These are phyloP conservation scores for Falco concolor DNA, from an alignment of 2,797 vertebrate genomes.

Conservation along the genomic window DNA sequence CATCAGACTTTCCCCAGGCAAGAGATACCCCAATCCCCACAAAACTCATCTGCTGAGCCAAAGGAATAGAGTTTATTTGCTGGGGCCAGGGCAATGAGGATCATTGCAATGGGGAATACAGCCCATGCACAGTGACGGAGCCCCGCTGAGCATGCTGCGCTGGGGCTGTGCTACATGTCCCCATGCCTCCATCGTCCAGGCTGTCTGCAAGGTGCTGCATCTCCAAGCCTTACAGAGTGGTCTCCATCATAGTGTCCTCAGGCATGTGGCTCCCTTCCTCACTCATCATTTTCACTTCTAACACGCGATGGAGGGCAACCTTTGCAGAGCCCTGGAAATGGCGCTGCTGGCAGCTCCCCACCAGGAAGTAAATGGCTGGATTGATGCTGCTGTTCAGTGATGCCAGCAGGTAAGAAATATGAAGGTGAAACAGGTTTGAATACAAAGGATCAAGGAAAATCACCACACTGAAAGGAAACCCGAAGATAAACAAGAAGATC, in stretches of 20 bases:
- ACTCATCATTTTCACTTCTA: constrained; percentile 5
- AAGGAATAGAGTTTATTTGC: background rate
- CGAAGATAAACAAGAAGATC: constrained; percentile 27
- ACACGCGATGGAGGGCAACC: constrained; percentile 1
- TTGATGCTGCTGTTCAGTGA: constrained; percentile 61
- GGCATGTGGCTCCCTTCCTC: background rate
- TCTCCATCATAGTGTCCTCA: background rate
- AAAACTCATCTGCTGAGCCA: background rate
- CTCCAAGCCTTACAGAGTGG: background rate
- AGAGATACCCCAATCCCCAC: background rate
- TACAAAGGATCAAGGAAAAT: background rate
- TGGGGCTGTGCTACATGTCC: background rate
- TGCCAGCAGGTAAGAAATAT: background rate
- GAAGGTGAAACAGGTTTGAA: too few relatives aligned
- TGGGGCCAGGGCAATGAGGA: rapidly evolving
- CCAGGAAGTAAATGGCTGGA: constrained; percentile 64
- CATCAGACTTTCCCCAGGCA: background rate
- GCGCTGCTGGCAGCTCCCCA: constrained; percentile 53
- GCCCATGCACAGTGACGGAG: rapidly evolving
- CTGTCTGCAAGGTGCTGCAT: background rate
- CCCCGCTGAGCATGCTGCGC: rapidly evolving
- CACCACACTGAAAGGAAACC: background rate
- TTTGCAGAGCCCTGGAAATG: background rate
- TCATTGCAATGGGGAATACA: background rate
- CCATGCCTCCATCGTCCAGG: too few relatives aligned